Evolutionary conservation across 2,113 vertebrate genomes (phyloP).

Genomic region (Aegithalos caudatus): DNA sequence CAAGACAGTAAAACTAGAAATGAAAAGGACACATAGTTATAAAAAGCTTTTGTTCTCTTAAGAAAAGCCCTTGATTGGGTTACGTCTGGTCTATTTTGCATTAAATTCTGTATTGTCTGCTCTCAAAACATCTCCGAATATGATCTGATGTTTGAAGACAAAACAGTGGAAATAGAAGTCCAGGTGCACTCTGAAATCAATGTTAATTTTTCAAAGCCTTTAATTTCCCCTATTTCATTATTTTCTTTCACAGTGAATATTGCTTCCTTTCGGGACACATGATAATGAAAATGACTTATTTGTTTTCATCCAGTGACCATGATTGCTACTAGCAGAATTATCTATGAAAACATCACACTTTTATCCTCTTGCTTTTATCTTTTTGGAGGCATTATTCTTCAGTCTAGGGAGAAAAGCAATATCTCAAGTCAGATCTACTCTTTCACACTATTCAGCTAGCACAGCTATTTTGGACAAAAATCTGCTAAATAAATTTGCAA

Average conservation of each 20-base stretch:
- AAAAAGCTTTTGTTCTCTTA: background rate
- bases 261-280: background rate
- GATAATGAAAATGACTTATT: slow-evolving; percentile 10
- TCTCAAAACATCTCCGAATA: background rate
- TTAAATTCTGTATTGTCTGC: background rate
- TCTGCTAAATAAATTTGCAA: background rate
- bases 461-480: slow-evolving; percentile 12
- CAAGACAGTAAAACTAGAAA: background rate
- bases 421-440: background rate
- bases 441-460: slow-evolving; percentile 7
- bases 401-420: background rate
- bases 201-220: slow-evolving; percentile 37
- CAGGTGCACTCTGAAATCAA: background rate
- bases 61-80: background rate
- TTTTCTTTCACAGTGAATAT: background rate
- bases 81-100: background rate
- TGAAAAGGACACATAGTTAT: background rate
- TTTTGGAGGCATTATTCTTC: slow-evolving; percentile 7
- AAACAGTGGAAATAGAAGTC: background rate
- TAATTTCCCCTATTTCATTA: background rate
- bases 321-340: background rate
- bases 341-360: background rate
- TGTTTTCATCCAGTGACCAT: slow-evolving; percentile 7
- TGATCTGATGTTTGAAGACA: background rate
- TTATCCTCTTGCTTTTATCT: slow-evolving; percentile 15